phyloP scores from a whole-genome alignment of 2,888 invertebrate genomes.

The Hydraecia micacea region DNA sequence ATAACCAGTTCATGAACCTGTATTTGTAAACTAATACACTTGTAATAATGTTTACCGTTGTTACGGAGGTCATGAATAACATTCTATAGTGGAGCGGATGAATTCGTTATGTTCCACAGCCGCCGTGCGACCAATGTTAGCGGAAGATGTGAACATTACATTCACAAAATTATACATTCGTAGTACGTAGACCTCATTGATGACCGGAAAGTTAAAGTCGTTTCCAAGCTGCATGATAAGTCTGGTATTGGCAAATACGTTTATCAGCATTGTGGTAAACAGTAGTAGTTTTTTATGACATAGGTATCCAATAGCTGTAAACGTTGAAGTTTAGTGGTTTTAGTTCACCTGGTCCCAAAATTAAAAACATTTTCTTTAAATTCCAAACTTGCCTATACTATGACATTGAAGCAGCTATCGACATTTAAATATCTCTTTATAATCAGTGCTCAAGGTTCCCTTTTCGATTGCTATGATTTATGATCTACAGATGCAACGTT shows the following conservation, averaged over 20 bases:
- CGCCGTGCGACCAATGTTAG: slow-evolving; percentile 39
- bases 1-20: slow-evolving; percentile 36
- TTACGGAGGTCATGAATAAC: slow-evolving; percentile 36
- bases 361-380: slow-evolving; percentile 10
- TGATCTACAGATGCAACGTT: slow-evolving; percentile 79
- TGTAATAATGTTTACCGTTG: slow-evolving; percentile 19
- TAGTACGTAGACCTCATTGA: slow-evolving; percentile 23
- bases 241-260: slow-evolving; percentile 26
- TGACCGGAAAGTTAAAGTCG: slow-evolving; percentile 18
- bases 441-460: slow-evolving; percentile 25
- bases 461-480: slow-evolving; percentile 12
- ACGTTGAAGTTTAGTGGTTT: neutral
- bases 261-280: slow-evolving; percentile 10
- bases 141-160: slow-evolving; percentile 35
- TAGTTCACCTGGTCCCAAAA: slow-evolving; percentile 32
- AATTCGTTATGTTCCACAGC: slow-evolving; percentile 23
- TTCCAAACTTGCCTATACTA: slow-evolving; percentile 7
- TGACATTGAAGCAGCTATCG: slow-evolving; percentile 45
- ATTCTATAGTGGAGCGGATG: slow-evolving; percentile 35
- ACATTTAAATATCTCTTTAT: slow-evolving; percentile 21
- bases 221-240: slow-evolving; percentile 18
- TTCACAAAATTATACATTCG: slow-evolving; percentile 37
- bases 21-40: slow-evolving; percentile 31
- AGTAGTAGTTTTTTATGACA: slow-evolving; percentile 19
- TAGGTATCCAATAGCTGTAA: slow-evolving; percentile 3